Evolutionary conservation across 2,797 vertebrate genomes (phyloP), one percentile per base, ranked within the genome.

Genomic region (Coilia nasus): DNA sequence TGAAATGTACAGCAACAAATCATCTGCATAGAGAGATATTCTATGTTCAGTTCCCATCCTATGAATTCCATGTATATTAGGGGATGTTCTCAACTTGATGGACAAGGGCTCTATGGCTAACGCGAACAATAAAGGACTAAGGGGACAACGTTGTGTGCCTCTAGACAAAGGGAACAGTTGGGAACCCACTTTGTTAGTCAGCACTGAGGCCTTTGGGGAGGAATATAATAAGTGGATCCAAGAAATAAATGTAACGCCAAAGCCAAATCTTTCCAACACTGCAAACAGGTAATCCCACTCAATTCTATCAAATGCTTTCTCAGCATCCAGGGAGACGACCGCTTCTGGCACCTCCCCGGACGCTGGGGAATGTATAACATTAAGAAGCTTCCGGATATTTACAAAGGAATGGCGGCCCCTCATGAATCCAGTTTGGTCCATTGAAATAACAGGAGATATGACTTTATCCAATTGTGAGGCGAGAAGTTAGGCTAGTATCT

Each of bases 31-130:
- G 0, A 78, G 41, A 60, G 56, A 81, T 0, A 85, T 12, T 28
- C 46, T 81, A 21, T 85, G 54, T 28, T 85, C 75, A 6, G 10
- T 17, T 31, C 54, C 78, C 19, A 23, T 5, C 41, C 54, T 46
- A 4, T 28, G 54, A 1, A 81, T 60, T 12, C 84, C 84, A 23
- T 46, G 50, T 59, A 85, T 59, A 9, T 15, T 15, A 15, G 71
- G 31, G 15, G 56, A 11, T 9, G 64, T 4, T 28, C 28, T 81
- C 12, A 85, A 21, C 41, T 54, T 41, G 6, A 85, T 62, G 25
- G 84, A 85, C 6, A 85, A 23, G 17, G 84, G 57, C n/a, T 85
- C 57, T 81, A 85, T 85, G 1, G 84, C 80, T 10, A 67, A 11
- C 11, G 57, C 84, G 64, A 85, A 81, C 14, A 85, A 56, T 6